Conservation (phyloP, 2,888 invertebrate genomes). For the Pyrrhia umbra region DNA sequence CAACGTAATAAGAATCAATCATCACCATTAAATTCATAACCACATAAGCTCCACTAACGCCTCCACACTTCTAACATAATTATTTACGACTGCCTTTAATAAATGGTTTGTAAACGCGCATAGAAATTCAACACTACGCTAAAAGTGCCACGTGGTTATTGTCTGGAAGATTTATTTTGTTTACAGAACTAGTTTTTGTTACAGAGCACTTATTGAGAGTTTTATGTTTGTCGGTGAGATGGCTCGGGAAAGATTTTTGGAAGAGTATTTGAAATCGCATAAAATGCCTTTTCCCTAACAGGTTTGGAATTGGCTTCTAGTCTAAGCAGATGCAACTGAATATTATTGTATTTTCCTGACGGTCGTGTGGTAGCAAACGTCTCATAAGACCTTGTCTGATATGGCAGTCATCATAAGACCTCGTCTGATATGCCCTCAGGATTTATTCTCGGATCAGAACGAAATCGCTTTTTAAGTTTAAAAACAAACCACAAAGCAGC, state of each 20-base stretch:
- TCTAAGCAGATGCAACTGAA: no score
- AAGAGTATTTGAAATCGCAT: background rate
- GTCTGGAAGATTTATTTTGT: slow-evolving; percentile 57
- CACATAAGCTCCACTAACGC: slow-evolving; percentile 5
- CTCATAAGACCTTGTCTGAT: no score
- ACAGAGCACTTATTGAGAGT: slow-evolving; percentile 39
- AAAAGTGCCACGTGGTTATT: slow-evolving; percentile 62
- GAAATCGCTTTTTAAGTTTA: no score
- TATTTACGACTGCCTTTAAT: slow-evolving; percentile 49
- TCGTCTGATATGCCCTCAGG: no score
- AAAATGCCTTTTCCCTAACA: background rate
- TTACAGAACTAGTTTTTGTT: slow-evolving; percentile 49
- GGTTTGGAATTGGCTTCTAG: no score
- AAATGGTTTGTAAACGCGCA: slow-evolving; percentile 48
- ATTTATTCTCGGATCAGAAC: no score
- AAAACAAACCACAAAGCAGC: no score
- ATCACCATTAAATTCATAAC: slow-evolving; percentile 22
- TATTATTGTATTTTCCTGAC: no score
- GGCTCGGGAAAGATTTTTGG: background rate
- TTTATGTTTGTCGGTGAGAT: slow-evolving; percentile 25
- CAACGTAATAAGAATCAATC: slow-evolving; percentile 9
- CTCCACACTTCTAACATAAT: slow-evolving; percentile 28
- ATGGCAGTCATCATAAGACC: no score
- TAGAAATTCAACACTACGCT: slow-evolving; percentile 46
- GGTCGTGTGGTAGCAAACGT: no score